phyloP scores from a whole-genome alignment of 2,113 vertebrate species.

The Tachuris rubrigastra region DNA sequence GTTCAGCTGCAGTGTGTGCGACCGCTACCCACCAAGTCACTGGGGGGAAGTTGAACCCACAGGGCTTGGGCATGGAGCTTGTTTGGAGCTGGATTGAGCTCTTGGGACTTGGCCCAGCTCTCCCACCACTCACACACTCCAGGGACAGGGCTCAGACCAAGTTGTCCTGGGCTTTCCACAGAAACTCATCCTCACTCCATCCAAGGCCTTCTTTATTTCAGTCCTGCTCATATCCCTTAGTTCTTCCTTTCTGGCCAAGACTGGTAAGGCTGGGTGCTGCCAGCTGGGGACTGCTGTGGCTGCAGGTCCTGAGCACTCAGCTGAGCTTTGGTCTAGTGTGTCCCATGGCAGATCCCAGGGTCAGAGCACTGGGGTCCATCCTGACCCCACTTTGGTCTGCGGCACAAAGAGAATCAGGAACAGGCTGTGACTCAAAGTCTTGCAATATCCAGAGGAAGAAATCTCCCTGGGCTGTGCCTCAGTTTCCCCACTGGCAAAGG shows the following conservation, averaged over 20 bases:
- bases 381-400: background rate
- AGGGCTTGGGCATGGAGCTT: background rate
- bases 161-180: background rate
- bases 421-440: background rate
- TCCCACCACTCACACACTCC: background rate
- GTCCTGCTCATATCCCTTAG: fast-evolving
- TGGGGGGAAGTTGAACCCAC: background rate
- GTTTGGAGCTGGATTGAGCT: background rate
- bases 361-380: background rate
- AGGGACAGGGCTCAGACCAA: background rate
- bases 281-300: background rate
- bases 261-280: background rate
- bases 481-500: background rate
- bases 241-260: fast-evolving
- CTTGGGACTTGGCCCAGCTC: background rate
- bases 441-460: background rate
- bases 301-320: background rate
- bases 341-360: background rate
- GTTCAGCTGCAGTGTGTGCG: background rate
- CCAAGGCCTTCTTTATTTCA: fast-evolving
- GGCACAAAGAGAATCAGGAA: background rate
- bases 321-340: background rate
- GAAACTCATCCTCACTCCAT: background rate
- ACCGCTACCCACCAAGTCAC: background rate
- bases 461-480: background rate